Evolutionary conservation across 1,140 invertebrate species (phyloP), one percentile per base, ranked within the genome.

Genomic region (Telenomus remus): DNA sequence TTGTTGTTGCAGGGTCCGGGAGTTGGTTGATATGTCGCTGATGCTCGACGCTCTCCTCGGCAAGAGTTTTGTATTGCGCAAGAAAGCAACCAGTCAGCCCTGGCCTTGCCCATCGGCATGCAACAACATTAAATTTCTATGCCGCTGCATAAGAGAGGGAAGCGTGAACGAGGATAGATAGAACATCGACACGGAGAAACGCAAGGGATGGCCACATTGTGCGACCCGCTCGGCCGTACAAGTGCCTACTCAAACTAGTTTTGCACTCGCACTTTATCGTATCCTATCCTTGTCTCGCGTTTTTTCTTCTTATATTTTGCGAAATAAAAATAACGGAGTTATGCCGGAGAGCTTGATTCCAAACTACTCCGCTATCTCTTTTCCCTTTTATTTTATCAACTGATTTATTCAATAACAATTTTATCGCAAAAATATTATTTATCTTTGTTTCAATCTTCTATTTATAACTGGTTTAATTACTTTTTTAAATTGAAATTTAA

Each of bases 31-130:
- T 27, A 27, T 27, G 19, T 27, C 19, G 19, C 19, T 27, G 19
- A 27, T 27, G 19, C 19, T 27, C 19, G 19, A 27, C 1, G 19
- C 19, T 27, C 1, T 27, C 19, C 19, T 27, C 19, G 19, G 19
- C 19, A 27, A 27, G 19, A 27, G 19, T 27, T 27, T 27, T 27
- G 79, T 81, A 75, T 75, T 83, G 84, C 81, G 81, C 81, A 84
- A 85, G 80, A 84, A 84, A 84, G 82, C 79, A 81, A 81, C 78
- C 63, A 82, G 76, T 81, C 80, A 81, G 79, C 82, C 84, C 82
- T 84, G 84, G 82, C 82, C 82, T 84, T 84, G 84, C 78, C 82
- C 81, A 79, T 76, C 68, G 78, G 78, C 75, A 70, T 79, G 75
- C 79, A 73, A 79, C 78, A 68, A 56, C 61, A 70, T 76, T 56